A percentile compares a stretch with the other conserved stretches of the same genome.
These are phyloP conservation scores for Dynastes tityus DNA, from an alignment of 2,888 invertebrate genomes.

Conservation along the genomic window DNA sequence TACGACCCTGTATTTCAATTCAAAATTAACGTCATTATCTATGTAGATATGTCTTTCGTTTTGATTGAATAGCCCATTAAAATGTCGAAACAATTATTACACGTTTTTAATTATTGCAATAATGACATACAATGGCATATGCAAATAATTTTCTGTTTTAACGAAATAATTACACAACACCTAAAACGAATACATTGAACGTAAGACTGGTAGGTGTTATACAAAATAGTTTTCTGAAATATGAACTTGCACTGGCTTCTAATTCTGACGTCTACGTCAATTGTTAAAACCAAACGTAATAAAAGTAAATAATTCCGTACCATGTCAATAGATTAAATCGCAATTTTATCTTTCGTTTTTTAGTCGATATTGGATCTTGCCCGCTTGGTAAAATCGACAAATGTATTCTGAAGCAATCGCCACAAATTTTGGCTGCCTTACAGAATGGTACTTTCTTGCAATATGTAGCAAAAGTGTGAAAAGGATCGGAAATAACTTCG, in stretches of 20 bases:
- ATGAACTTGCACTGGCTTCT: no score
- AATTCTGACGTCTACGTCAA: no score
- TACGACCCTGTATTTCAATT: no score
- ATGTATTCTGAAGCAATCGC: not conserved
- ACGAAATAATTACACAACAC: not conserved
- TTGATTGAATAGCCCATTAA: not conserved
- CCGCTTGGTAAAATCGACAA: not conserved
- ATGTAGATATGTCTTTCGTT: no score
- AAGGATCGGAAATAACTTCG: no score
- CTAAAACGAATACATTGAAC: not conserved
- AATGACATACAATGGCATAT: not conserved
- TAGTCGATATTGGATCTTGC: not conserved
- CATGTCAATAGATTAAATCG: no score
- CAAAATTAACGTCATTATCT: no score
- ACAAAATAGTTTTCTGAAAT: no score
- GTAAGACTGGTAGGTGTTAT: no score
- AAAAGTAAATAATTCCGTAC: no score
- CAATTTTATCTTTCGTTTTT: not conserved
- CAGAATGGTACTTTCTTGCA: conserved; percentile 4
- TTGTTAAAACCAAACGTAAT: no score
- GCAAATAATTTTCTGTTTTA: not conserved
- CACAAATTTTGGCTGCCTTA: not conserved
- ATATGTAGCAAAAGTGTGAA: not conserved
- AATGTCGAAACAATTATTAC: not conserved
- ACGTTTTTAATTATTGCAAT: not conserved